A percentile compares a stretch with the other conserved stretches of the same genome.
phyloP scores from a whole-genome alignment of 2,113 vertebrate genomes.

The Megaptera novaeangliae region DNA sequence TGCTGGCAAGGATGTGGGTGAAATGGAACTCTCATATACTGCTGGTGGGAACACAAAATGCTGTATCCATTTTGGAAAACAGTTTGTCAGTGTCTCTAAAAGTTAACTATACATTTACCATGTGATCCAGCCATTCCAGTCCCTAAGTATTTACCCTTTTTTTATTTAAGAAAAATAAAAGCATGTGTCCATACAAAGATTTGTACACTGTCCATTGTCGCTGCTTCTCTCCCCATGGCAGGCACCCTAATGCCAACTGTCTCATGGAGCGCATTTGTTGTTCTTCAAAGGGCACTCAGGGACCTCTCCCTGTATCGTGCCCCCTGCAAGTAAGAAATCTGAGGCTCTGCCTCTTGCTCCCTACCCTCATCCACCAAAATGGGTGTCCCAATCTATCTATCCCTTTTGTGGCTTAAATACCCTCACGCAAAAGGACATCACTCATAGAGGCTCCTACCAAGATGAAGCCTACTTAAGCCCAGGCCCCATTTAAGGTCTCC shows the following conservation, averaged over 20 bases:
- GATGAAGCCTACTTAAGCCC: neutral
- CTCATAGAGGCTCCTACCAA: neutral
- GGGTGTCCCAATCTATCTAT: neutral
- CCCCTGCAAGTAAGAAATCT: neutral
- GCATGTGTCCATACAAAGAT: neutral
- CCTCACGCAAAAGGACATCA: neutral
- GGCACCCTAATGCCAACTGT: neutral
- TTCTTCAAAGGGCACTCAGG: neutral
- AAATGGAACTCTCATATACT: neutral
- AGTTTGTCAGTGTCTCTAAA: neutral
- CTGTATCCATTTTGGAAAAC: neutral
- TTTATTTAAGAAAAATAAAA: neutral
- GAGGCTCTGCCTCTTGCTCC: neutral
- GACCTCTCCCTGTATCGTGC: neutral
- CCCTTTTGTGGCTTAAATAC: neutral
- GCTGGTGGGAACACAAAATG: neutral
- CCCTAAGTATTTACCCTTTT: neutral
- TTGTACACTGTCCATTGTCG: neutral
- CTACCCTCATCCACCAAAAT: neutral
- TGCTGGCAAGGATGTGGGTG: neutral
- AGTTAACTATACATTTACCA: neutral
- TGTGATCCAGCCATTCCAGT: neutral
- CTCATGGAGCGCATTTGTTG: neutral
- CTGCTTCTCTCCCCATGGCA: neutral
- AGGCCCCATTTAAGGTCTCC: neutral